Conservation (phyloP, 2,888 invertebrate species). For the Gasteruption jaculator region DNA sequence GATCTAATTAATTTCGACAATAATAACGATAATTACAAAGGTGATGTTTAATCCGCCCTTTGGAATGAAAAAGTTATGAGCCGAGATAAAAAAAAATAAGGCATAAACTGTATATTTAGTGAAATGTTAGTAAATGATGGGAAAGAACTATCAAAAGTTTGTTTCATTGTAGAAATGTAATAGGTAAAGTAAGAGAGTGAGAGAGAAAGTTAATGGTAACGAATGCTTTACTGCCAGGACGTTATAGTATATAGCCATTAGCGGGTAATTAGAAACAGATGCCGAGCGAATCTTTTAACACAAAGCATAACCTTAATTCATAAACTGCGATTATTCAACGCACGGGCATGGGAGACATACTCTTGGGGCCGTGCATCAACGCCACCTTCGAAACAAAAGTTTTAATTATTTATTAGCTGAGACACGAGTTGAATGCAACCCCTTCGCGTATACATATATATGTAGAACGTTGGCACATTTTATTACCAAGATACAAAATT, state of each 20-base stretch:
- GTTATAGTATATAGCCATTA: conserved; percentile 49
- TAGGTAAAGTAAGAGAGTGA: conserved; percentile 15
- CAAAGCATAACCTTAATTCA: conserved; percentile 52
- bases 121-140: too few relatives aligned
- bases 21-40: too few relatives aligned
- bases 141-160: too few relatives aligned
- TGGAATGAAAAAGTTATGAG: too few relatives aligned
- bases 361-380: conserved; percentile 43
- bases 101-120: too few relatives aligned
- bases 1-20: too few relatives aligned
- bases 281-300: conserved; percentile 52
- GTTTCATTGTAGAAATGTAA: too few relatives aligned
- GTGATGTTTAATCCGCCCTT: too few relatives aligned
- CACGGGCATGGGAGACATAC: conserved; percentile 34
- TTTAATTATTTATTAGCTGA: conserved; percentile 51
- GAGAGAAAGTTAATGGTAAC: conserved; percentile 39
- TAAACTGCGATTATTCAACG: conserved; percentile 51
- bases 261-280: conserved; percentile 53
- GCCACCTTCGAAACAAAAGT: conserved; percentile 49
- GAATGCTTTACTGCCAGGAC: conserved; percentile 41
- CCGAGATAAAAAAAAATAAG: too few relatives aligned
- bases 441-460: conserved; percentile 20
- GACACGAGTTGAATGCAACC: conserved; percentile 42
- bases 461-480: too few relatives aligned
- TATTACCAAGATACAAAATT: too few relatives aligned